Percentiles rank a stretch among this genome's conserved stretches.
These are phyloP conservation scores for Mesorhabditis spiculigera DNA, from an alignment of 2,888 invertebrate genomes.

Conservation along the genomic window DNA sequence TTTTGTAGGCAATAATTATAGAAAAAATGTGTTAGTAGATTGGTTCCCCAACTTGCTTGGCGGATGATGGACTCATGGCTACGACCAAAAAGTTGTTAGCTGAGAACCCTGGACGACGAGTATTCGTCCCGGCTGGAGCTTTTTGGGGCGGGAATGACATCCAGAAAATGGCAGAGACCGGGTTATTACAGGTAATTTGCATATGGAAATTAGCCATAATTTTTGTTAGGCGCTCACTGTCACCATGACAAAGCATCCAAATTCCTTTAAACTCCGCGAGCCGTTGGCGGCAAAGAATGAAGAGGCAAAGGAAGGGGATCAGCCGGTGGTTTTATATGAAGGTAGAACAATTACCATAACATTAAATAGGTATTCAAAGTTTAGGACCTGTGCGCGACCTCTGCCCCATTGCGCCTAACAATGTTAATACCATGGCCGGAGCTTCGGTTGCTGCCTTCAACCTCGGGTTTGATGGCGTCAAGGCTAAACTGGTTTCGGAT, in stretches of 20 bases:
- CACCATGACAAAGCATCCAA: conserved; percentile 65
- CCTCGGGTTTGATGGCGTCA: conserved; percentile 64
- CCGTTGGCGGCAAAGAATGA: conserved; percentile 61
- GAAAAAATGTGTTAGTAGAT: conserved; percentile 58
- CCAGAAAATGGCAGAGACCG: conserved; percentile 64
- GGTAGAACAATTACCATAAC: conserved; percentile 50
- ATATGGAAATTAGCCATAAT: neutral
- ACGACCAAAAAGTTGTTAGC: conserved; percentile 56
- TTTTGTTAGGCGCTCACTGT: conserved; percentile 61
- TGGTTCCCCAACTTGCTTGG: conserved; percentile 66
- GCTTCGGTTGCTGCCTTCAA: conserved; percentile 63
- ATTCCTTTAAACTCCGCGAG: conserved; percentile 62
- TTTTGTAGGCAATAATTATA: conserved; percentile 58
- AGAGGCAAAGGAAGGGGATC: conserved; percentile 41
- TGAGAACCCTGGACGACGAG: conserved; percentile 20
- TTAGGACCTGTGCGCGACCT: conserved; percentile 64
- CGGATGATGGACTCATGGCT: conserved; percentile 59
- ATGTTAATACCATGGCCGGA: conserved; percentile 68
- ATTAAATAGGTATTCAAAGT: conserved; percentile 6
- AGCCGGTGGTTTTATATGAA: conserved; percentile 62
- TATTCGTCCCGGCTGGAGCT: conserved; percentile 65
- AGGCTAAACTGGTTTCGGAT: conserved; percentile 64
- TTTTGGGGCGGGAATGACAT: conserved; percentile 67
- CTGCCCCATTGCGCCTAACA: conserved; percentile 66
- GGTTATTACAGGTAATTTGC: conserved; percentile 60